Base-by-base conservation (phyloP, 2,888 invertebrate genomes). In the Clanis bilineata region DNA sequence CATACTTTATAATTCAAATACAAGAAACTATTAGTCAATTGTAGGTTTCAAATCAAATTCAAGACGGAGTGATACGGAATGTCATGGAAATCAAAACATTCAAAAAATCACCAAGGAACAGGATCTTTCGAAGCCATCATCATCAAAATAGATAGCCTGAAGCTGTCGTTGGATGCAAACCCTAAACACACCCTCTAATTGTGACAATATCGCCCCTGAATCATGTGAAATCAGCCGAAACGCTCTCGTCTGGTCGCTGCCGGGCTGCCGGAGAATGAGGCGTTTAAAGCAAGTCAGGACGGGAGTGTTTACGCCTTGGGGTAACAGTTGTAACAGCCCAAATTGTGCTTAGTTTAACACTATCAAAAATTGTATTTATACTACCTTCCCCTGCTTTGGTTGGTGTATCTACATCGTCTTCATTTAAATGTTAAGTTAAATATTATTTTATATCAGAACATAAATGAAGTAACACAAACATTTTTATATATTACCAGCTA, bases 181-280 rank as follows among this genome's bases (percentile, higher is more conserved):
- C 47, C 60, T 73, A 62, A 69, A 61, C 64, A 39, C 65, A 71
- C 83, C 82, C 84, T 76, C 84, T 90, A 89, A 88, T 88, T 88
- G 88, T 78, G 82, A 86, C 85, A 86, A 84, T 87, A 86, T 82
- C 77, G 80, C 73, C 65, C 76, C 77, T 78, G 80, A 80, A 86
- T 86, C 82, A 87, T 78, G 85, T 87, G 87, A 88, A 88, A 86
- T 88, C 86, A 84, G 86, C 84, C 87, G 77, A 74, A 81, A 69
- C 76, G 67, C 65, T 67, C 61, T 71, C 73, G 82, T 79, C 82
- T 82, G 76, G 77, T 72, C 70, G 68, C 63, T 61, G 57, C 66
- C 70, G 60, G 58, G 61, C 62, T 64, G 60, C 39, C 63, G 57
- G 45, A 64, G 61, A 65, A 66, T 64, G 59, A 59, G 18, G 25